Evolutionary conservation across 2,888 invertebrate species (phyloP), one percentile per base, ranked within the genome.

Genomic region (Protophormia terraenovae): DNA sequence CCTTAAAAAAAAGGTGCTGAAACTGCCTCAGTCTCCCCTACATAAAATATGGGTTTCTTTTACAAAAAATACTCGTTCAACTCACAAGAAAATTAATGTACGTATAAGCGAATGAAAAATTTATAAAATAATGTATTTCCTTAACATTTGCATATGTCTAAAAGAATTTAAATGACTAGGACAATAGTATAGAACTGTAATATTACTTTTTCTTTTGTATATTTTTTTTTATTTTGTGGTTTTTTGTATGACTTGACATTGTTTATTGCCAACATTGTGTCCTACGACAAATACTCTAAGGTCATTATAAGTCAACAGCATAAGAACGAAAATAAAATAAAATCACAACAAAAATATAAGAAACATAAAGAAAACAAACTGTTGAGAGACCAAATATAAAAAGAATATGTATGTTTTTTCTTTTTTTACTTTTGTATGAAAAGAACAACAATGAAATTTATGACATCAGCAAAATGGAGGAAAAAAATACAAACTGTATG

Each of bases 221-320:
- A n/a, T n/a, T n/a, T n/a, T n/a, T n/a, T n/a, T n/a, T n/a, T n/a
- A n/a, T 53, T 53, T 22, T 22, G 50, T 10, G 24, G 55, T 1
- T 29, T 55, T 55, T 53, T 53, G 22, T 47, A 19, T 47, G 24
- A 45, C 73, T 47, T 73, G 73, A 73, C 60, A 73, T 60, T 73
- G 60, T 60, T 47, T 73, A 73, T 73, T 45, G 73, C 73, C 60
- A 60, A 29, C 29, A 73, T 32, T 58, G 60, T 27, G 55, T 55
- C 55, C 55, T 55, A 55, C 55, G 29, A 55, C 55, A 58, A 72
- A 71, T 55, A 55, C 55, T 72, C 58, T 72, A 72, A 73, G 73
- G 73, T 73, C 60, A 60, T 60, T 60, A 45, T 41, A 72, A 73
- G 73, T 73, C 60, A 73, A 73, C 73, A 73, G 32, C 32, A 60